Evolutionary conservation across 2,797 vertebrate species (phyloP), one percentile per base, ranked within the genome.

Genomic region (Phyllotis vaccarum): DNA sequence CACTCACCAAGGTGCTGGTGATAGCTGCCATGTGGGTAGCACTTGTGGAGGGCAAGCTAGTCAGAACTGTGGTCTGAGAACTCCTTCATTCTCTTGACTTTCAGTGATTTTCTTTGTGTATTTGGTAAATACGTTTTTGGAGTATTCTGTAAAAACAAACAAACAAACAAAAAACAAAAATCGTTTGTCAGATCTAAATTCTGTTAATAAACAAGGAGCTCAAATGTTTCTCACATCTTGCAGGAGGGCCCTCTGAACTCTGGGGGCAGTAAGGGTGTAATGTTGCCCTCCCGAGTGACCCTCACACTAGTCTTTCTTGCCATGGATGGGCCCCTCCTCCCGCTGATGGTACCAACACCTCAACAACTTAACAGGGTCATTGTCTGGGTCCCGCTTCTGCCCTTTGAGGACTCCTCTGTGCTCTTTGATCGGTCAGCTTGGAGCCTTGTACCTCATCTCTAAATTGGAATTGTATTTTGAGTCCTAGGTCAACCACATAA

Each of bases 121-220:
- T 85, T 89, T 78, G 76, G 13, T 86, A 49, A 66, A 62, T 31
- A 14, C 27, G 43, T 79, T 96, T 86, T 89, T 72, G 0, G 56
- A 76, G 16, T 95, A 62, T 81, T 21, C 83, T 34, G 16, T 79
- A 87, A 87, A 81, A 68, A n/a, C n/a, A n/a, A n/a, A n/a, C n/a
- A n/a, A n/a, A n/a, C n/a, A n/a, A n/a, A n/a, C n/a, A 93, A 60
- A 27, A 88, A 92, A 91, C 1, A 96, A 2, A 96, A 98, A 80
- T 95, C 46, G 81, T 89, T 90, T 94, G 95, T 95, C 97, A 92
- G 96, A 96, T 90, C 82, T 94, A 86, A 97, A n/a, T 91, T 85
- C 95, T 96, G 1, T 78, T 90, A 70, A 22, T 6, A 2, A 5
- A 0, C 70, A 96, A 89, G 60, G 96, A 95, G 68, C 90, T 93